A percentile compares a stretch with the other conserved stretches of the same genome.
Evolutionary conservation across 2,113 vertebrate genomes (phyloP).

Genomic region (Ramphastos sulfuratus): DNA sequence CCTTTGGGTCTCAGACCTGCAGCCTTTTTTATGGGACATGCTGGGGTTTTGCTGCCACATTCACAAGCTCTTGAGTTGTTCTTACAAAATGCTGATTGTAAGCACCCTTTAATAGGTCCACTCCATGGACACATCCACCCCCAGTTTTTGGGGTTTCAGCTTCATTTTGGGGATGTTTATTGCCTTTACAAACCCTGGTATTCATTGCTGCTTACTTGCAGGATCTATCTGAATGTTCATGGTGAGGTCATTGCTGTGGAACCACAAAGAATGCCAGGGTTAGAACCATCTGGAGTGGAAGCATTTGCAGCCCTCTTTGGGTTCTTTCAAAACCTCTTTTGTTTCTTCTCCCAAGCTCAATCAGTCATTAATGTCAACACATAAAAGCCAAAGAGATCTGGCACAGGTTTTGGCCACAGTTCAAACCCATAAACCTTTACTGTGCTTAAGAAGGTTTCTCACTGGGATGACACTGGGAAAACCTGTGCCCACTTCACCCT

Average conservation of each 20-base stretch:
- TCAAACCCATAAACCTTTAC: background rate
- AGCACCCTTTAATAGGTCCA: background rate
- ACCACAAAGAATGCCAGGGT: background rate
- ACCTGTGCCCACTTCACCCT: background rate
- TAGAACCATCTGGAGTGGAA: background rate
- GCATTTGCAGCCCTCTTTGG: background rate
- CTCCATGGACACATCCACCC: background rate
- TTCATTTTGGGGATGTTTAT: background rate
- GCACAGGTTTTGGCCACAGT: background rate
- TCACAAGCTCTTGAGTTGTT: background rate
- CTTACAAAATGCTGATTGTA: conserved; percentile 29
- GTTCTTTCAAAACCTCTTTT: background rate
- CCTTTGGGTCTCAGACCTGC: background rate
- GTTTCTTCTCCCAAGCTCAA: background rate
- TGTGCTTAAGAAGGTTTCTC: background rate
- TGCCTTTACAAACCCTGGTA: conserved; percentile 18
- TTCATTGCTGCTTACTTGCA: background rate
- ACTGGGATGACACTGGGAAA: background rate
- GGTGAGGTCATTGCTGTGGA: background rate
- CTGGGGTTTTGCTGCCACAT: conserved; percentile 1
- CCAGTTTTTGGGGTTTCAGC: background rate
- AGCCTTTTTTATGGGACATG: conserved; percentile 19
- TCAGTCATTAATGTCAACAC: background rate
- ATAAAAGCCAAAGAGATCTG: background rate
- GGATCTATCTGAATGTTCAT: background rate